Evolutionary conservation across 2,888 invertebrate genomes (phyloP).

Genomic region (Chalcosyrphus nemorum): DNA sequence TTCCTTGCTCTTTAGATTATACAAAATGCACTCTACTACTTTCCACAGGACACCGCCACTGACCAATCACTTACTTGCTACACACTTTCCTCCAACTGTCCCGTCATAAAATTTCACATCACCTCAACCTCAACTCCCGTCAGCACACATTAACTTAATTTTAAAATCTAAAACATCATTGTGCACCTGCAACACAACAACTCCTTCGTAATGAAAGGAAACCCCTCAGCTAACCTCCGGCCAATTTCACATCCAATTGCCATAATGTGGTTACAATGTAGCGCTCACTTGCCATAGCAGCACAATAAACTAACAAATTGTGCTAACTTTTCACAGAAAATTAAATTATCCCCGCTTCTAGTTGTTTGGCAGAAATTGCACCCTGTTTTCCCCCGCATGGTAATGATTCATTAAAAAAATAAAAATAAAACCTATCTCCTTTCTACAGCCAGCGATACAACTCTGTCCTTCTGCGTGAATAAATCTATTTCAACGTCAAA

Average conservation of each 20-base stretch:
- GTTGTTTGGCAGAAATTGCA: not conserved
- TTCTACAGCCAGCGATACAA: constrained; percentile 7
- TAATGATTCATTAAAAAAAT: constrained; percentile 23
- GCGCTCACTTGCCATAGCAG: not conserved
- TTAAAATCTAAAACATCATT: not conserved
- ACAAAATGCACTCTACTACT: no score
- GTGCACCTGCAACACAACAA: not conserved
- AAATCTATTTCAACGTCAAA: constrained; percentile 60
- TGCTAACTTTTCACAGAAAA: constrained; percentile 21
- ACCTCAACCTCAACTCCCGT: no score
- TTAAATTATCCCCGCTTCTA: not conserved
- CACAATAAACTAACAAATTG: constrained; percentile 7
- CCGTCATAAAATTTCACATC: no score
- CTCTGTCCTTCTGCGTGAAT: constrained; percentile 40
- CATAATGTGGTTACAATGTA: not conserved
- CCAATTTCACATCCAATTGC: not conserved
- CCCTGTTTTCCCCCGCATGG: not conserved
- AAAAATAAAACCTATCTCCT: constrained; percentile 26
- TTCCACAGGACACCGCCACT: no score
- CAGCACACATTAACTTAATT: not conserved
- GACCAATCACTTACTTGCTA: no score
- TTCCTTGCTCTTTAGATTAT: no score
- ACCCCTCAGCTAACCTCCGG: not conserved
- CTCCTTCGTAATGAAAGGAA: not conserved
- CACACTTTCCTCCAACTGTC: no score